A percentile compares a stretch with the other conserved stretches of the same genome.
phyloP scores from a whole-genome alignment of 2,888 invertebrate genomes.

The Campaea margaritaria region DNA sequence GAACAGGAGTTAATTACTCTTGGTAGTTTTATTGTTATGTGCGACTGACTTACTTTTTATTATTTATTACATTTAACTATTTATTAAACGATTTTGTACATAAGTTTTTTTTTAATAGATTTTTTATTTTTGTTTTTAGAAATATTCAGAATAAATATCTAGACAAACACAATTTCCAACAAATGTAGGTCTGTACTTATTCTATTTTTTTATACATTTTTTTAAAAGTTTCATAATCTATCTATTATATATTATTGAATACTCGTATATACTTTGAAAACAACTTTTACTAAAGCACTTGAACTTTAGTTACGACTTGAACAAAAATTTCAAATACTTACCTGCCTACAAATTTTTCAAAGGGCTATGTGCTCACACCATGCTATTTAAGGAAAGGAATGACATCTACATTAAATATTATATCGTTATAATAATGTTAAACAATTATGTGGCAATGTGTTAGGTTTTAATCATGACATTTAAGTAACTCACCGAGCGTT shows the following conservation, averaged over 20 bases:
- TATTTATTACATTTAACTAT: no score
- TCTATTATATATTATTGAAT: no score
- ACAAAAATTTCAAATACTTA: background rate
- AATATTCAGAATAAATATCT: no score
- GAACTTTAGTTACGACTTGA: constrained; percentile 5
- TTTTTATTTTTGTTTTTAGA: no score
- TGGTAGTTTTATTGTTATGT: constrained; percentile 57
- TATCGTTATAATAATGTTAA: constrained; percentile 39
- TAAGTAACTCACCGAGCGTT: constrained; percentile 13
- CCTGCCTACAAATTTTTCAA: constrained; percentile 6
- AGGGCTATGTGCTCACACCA: constrained; percentile 3
- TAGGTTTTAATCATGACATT: constrained; percentile 47
- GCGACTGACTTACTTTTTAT: constrained; percentile 55
- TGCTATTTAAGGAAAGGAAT: constrained; percentile 29
- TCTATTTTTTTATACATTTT: no score
- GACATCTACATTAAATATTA: constrained; percentile 27
- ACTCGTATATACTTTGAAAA: no score
- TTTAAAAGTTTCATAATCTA: no score
- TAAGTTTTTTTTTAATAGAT: no score
- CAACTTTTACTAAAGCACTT: constrained; percentile 13
- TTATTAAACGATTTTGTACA: no score
- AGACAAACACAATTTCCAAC: no score
- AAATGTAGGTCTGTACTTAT: no score
- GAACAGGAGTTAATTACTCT: constrained; percentile 54
- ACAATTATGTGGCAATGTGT: constrained; percentile 48